A percentile compares a stretch with the other conserved stretches of the same genome.
Evolutionary conservation across 2,888 invertebrate species (phyloP).

Genomic region (Arrhopalites spinosus): DNA sequence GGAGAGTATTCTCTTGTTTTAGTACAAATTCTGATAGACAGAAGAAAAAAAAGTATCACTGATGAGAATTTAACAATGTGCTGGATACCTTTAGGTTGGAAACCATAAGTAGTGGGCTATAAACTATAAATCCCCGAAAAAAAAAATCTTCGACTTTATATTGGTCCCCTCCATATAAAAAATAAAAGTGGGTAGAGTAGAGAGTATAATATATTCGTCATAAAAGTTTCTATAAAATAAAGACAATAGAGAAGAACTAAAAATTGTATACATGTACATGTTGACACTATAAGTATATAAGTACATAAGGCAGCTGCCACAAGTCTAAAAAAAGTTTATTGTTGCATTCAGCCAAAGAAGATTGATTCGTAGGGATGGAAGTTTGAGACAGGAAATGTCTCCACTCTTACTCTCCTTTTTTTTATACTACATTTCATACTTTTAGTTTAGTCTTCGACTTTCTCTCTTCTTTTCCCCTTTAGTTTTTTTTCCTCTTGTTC

Average conservation of each 20-base stretch:
- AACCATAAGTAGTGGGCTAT: too few species aligned
- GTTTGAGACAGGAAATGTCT: slow-evolving; percentile 15
- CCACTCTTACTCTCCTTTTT: not conserved
- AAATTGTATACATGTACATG: not conserved
- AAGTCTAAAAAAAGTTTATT: slow-evolving; percentile 1
- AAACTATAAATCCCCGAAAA: too few species aligned
- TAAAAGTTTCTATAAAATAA: not conserved
- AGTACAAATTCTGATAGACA: too few species aligned
- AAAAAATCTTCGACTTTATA: too few species aligned
- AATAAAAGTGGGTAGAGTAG: too few species aligned
- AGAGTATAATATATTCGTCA: too few species aligned
- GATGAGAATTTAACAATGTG: too few species aligned
- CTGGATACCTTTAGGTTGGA: too few species aligned
- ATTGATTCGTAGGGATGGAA: slow-evolving; percentile 12
- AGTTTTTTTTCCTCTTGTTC: not conserved
- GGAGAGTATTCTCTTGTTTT: too few species aligned
- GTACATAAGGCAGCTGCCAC: not conserved
- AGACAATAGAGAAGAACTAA: not conserved
- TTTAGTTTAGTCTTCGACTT: not conserved
- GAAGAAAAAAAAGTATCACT: too few species aligned
- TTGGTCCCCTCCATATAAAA: too few species aligned
- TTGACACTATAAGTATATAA: too few species aligned
- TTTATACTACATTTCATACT: not conserved
- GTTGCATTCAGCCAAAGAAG: slow-evolving; percentile 10
- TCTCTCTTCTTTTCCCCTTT: not conserved